Evolutionary conservation across 2,888 invertebrate genomes (phyloP).

Genomic region (Apamea sordens): DNA sequence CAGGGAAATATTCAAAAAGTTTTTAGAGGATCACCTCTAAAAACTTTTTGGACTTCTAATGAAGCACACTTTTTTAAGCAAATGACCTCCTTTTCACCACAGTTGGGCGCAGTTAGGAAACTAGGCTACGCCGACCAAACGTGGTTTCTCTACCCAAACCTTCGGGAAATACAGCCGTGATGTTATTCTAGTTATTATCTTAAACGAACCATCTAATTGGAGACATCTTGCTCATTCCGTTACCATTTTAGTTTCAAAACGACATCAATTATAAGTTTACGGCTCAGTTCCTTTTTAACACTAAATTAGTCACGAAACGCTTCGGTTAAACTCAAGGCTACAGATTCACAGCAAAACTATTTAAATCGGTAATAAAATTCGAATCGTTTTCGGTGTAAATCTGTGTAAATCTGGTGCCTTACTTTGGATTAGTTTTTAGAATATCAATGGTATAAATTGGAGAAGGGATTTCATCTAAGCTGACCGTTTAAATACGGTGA

Average conservation of each 20-base stretch:
- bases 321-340: neutral
- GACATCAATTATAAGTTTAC: conserved; percentile 48
- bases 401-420: neutral
- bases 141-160: neutral
- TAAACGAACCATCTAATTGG: conserved; percentile 35
- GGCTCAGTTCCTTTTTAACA: conserved; percentile 33
- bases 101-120: neutral
- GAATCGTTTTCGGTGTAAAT: conserved; percentile 25
- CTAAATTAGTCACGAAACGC: conserved; percentile 24
- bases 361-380: conserved; percentile 11
- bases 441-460: conserved; percentile 44
- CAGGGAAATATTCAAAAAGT: neutral
- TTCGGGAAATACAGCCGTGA: neutral
- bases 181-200: neutral
- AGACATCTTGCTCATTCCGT: conserved; percentile 2
- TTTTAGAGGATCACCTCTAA: neutral
- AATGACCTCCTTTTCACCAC: neutral
- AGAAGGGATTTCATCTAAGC: conserved; percentile 28
- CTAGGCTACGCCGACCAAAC: too few species aligned
- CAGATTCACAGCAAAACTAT: neutral
- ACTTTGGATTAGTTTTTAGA: conserved; percentile 10
- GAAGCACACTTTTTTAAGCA: neutral
- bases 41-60: neutral
- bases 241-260: conserved; percentile 30
- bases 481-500: conserved; percentile 16